Conservation (phyloP, 2,797 vertebrate species). For the Dromococcyx pavoninus region DNA sequence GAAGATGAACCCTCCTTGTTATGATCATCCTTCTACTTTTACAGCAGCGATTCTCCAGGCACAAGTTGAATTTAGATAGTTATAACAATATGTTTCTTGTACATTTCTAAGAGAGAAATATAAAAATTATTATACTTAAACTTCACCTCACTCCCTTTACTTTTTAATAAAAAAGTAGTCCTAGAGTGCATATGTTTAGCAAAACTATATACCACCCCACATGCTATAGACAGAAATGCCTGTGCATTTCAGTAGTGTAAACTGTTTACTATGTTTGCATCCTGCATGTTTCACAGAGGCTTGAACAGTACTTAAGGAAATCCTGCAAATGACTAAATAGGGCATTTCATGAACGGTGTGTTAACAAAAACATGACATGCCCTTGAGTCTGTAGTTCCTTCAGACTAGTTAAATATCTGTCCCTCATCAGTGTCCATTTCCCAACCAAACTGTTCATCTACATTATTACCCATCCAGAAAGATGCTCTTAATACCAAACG, state of each 20-base stretch:
- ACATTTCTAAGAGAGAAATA: background rate
- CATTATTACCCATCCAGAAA: background rate
- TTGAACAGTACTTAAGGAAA: background rate
- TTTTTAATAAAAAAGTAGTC: background rate
- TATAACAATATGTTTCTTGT: background rate
- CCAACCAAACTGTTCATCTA: background rate
- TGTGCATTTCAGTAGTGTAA: background rate
- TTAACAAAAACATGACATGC: background rate
- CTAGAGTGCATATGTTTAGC: background rate
- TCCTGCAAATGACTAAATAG: background rate
- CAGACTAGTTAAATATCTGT: background rate
- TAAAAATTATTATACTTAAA: background rate
- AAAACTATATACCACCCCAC: background rate
- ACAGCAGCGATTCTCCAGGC: background rate
- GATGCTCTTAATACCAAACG: background rate
- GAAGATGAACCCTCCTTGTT: background rate
- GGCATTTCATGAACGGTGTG: background rate
- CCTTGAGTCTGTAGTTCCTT: background rate
- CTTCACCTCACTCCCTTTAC: background rate
- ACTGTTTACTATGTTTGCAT: background rate
- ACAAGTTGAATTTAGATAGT: background rate
- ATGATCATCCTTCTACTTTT: background rate
- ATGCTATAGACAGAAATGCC: background rate
- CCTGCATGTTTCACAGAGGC: background rate
- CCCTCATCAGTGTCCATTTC: background rate